Percentiles rank a stretch among this genome's conserved stretches.
Conservation (phyloP, 2,113 vertebrate species). For the Stegostoma tigrinum region DNA sequence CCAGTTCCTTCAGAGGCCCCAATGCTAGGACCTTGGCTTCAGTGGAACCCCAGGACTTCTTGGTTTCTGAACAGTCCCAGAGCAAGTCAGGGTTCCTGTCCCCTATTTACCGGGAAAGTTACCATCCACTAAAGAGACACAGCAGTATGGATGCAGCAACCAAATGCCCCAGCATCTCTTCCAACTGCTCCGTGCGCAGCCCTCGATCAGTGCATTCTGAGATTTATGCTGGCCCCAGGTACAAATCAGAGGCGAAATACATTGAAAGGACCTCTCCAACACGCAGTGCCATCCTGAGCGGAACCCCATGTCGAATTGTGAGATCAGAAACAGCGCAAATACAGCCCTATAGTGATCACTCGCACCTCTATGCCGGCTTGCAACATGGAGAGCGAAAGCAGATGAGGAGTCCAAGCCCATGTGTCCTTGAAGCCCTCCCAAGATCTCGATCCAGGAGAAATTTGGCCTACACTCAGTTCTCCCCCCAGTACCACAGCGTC, state of each 20-base stretch:
- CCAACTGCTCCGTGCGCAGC: constrained; percentile 31
- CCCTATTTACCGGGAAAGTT: constrained; percentile 22
- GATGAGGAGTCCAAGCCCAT: constrained; percentile 10
- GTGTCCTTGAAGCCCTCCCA: neutral
- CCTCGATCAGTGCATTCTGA: constrained; percentile 33
- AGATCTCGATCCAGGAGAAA: neutral
- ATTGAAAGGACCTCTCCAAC: constrained; percentile 26
- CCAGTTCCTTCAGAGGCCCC: neutral
- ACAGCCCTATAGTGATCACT: neutral
- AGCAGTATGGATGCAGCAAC: constrained; percentile 29
- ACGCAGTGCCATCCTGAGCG: neutral
- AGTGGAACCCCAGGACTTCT: neutral
- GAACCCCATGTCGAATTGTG: neutral
- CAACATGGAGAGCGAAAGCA: neutral
- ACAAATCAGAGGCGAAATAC: neutral
- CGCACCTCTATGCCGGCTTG: constrained; percentile 16
- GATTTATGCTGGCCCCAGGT: neutral
- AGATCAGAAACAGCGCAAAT: neutral
- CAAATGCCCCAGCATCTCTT: constrained; percentile 26
- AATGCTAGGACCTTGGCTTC: neutral
- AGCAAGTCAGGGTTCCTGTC: neutral
- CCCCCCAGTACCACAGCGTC: constrained; percentile 36
- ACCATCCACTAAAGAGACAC: constrained; percentile 31
- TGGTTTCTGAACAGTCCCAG: constrained; percentile 1
- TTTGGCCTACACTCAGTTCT: constrained; percentile 38